Base-by-base conservation (phyloP, 2,888 invertebrate genomes). In the Bruchidius siliquastri region DNA sequence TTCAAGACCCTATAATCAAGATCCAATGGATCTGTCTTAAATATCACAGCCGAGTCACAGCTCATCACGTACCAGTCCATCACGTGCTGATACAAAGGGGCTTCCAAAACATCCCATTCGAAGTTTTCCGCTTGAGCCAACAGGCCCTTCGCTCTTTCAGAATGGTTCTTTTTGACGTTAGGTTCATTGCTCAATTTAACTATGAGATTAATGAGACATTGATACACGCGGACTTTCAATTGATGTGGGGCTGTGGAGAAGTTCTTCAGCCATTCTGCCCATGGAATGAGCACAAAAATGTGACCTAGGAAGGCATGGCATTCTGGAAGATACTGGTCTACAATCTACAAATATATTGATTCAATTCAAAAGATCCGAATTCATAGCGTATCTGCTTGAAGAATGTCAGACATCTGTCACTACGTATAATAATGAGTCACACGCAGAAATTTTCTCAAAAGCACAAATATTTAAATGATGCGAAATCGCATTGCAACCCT, bases 31-130 rank as follows among this genome's bases (percentile, higher is more conserved):
- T 88, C 88, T 32, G 86, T 82, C 79, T 87, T 87, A 22, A 94
- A 86, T 49, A 93, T 88, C 74, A 93, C 92, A 72, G 89, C 87
- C 0, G 93, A 91, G 85, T 94, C 93, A 80, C 91, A 91, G 76
- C 91, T 91, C 88, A 91, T 91, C 10, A 93, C 89, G 79, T 92
- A 92, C 93, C 94, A 94, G 83, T 92, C 92, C 79, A 92, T 88
- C 66, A 93, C 88, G 73, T 90, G 89, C 81, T 93, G 91, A 80
- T 91, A 90, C 49, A 89, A 88, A 22, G 85, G 83, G 20, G 90
- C 88, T 75, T 92, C 92, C 2, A 93, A 86, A 67, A 90, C 83
- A 76, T 90, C 87, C 93, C 93, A 93, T 0, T 91, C 88, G 84
- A 91, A 92, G 74, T 87, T 87, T 74, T 91, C 89, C 1, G 91